Conservation (phyloP, 1,140 invertebrate species). For the Bombus confusus region DNA sequence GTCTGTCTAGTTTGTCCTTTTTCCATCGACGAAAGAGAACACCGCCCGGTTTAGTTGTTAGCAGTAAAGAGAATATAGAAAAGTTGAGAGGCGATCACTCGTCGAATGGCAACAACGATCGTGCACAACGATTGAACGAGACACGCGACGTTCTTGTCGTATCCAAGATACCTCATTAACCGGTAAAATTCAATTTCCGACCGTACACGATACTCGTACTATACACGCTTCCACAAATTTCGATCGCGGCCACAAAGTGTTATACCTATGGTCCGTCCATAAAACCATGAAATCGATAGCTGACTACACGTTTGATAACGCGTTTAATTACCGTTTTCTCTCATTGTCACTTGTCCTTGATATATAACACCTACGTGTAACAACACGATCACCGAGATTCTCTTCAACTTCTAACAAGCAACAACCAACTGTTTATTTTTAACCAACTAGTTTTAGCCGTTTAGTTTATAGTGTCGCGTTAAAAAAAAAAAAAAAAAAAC, state of each 20-base stretch:
- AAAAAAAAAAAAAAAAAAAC: too few species aligned
- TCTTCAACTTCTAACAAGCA: neutral
- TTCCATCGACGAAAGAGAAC: neutral
- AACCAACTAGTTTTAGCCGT: neutral
- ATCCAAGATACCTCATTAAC: slow-evolving; percentile 14
- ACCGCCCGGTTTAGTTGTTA: neutral
- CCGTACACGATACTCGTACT: neutral
- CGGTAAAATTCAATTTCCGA: slow-evolving; percentile 37
- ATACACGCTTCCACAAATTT: slow-evolving; percentile 1
- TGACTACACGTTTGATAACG: neutral
- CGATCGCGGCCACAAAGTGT: neutral
- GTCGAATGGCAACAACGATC: neutral
- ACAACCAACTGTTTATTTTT: neutral
- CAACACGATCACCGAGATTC: neutral
- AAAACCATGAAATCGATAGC: neutral
- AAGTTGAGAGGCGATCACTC: too few species aligned
- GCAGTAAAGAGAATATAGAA: neutral
- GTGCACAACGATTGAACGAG: neutral
- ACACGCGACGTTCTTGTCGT: neutral
- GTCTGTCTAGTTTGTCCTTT: neutral
- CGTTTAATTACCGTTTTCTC: neutral
- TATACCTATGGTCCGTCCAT: neutral
- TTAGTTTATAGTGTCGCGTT: neutral
- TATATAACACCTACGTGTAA: neutral
- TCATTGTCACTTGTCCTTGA: neutral